Conservation (phyloP, 2,113 vertebrate genomes). For the human region GRCh38 chr3:150875001-150875500, state of each 20-base stretch:
- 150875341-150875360: neutral
- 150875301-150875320: neutral
- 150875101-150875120: neutral
- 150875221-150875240: neutral
- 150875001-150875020: neutral
- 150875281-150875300: neutral
- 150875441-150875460: neutral
- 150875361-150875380: neutral
- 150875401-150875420: neutral
- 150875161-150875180: neutral
- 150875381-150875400: neutral
- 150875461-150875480: neutral
- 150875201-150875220: neutral
- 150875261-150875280: neutral
- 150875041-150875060: neutral
- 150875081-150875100: neutral
- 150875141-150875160: neutral
- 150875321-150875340: neutral
- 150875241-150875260: neutral
- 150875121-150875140: neutral
- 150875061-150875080: neutral
- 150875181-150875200: neutral
- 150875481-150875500: neutral
- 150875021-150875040: neutral
- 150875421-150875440: neutral